Conservation (phyloP, 2,113 vertebrate genomes). For the Sciurus niger region DNA sequence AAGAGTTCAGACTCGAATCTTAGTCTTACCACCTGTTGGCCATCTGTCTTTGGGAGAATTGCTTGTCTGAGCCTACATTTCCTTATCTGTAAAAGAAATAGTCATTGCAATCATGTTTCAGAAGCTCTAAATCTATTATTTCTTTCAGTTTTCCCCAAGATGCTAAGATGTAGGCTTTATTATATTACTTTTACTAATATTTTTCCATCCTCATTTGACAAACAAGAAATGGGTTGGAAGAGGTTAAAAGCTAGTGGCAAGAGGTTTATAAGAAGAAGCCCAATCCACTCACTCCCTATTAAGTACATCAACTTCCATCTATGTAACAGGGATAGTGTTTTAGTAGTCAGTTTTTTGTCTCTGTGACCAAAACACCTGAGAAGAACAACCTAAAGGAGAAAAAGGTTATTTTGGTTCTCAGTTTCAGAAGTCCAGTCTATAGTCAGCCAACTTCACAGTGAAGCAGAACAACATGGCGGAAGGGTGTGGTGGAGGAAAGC, state of each 20-base stretch:
- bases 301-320: neutral
- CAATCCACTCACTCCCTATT: neutral
- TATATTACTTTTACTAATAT: neutral
- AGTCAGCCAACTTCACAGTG: too few species aligned
- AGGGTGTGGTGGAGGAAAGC: too few species aligned
- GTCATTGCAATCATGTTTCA: neutral
- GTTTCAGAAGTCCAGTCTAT: too few species aligned
- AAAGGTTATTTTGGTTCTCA: too few species aligned
- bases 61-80: neutral
- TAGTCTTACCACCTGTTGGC: neutral
- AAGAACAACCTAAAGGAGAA: too few species aligned
- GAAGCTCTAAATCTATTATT: neutral
- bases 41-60: neutral
- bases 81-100: neutral
- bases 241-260: neutral
- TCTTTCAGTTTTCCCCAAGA: neutral
- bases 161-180: neutral
- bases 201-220: neutral
- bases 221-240: neutral
- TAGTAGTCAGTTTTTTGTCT: too few species aligned
- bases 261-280: neutral
- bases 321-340: neutral
- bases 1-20: neutral
- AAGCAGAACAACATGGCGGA: too few species aligned
- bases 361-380: too few species aligned